Base-by-base conservation (phyloP, 2,113 vertebrate genomes). In the Collichthys lucidus region DNA sequence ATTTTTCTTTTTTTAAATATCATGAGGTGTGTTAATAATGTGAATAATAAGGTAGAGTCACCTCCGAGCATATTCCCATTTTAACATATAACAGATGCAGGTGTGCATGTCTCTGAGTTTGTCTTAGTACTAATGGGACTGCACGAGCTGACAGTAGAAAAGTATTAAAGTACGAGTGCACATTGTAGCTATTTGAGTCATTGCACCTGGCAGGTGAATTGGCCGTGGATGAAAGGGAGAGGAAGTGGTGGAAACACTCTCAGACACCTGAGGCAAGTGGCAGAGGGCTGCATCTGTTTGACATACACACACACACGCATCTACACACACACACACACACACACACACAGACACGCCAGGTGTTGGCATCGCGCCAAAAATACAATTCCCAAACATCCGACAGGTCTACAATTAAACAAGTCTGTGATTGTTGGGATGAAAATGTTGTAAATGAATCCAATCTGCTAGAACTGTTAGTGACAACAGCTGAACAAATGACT, bases 181-280 rank as follows among this genome's bases (percentile, higher is more conserved):
- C 75, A 63, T 66, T 84, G 79, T 71, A 46, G 67, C 85, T 88
- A 77, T 85, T 87, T 90, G 83, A 91, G 89, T 89, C 85, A 84
- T 70, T 80, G 88, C 91, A 93, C 91, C 90, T 92, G 92, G 93
- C 89, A 94, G 93, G 91, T 92, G 88, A 92, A 90, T 90, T 91
- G 88, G 89, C 82, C 46, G 46, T 46, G 72, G 88, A 93, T 91
- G 86, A 93, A 93, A 89, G 91, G 79, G 74, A 84, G 76, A 89
- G 89, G 88, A 91, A 92, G 89, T 86, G 80, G 90, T 86, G 85
- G 85, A 92, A 92, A 92, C 86, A 83, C 90, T 83, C 85, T 76
- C 26, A 80, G 86, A 83, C 87, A 92, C 89, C 90, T 89, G 88
- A 88, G 92, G 92, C 76, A 83, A 87, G 84, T 87, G 85, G 83